Evolutionary conservation across 2,888 invertebrate species (phyloP).

Genomic region (Aquatica leii): DNA sequence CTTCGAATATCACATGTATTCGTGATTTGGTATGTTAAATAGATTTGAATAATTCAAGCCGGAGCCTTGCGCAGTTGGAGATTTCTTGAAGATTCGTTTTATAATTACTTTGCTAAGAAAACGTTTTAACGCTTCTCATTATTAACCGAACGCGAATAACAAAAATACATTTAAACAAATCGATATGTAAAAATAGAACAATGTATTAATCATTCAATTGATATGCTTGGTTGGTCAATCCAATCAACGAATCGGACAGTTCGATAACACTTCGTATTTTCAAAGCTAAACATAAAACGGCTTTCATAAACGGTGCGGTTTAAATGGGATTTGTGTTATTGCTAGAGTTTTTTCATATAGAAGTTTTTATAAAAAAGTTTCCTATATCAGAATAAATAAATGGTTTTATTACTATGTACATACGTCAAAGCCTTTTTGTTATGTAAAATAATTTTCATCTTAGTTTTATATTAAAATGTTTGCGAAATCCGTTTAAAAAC

Average conservation of each 20-base stretch:
- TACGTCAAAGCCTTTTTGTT: conserved; percentile 24
- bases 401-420: conserved; percentile 28
- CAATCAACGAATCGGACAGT: conserved; percentile 41
- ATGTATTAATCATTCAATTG: background rate
- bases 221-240: conserved; percentile 41
- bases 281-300: conserved; percentile 31
- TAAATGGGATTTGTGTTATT: conserved; percentile 33
- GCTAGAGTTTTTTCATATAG: conserved; percentile 25
- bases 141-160: no score
- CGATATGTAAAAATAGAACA: background rate
- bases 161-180: no score
- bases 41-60: conserved; percentile 10
- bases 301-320: conserved; percentile 31
- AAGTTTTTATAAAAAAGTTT: conserved; percentile 23
- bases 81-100: no score
- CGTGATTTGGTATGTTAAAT: conserved; percentile 8
- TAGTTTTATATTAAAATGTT: no score
- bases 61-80: no score
- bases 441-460: conserved; percentile 16
- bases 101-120: no score
- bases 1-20: conserved; percentile 6
- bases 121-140: no score
- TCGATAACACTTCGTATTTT: conserved; percentile 39
- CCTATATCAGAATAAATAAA: conserved; percentile 13
- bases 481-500: no score